Evolutionary conservation across 2,113 vertebrate genomes (phyloP).

Genomic region (Cephalopterus ornatus): DNA sequence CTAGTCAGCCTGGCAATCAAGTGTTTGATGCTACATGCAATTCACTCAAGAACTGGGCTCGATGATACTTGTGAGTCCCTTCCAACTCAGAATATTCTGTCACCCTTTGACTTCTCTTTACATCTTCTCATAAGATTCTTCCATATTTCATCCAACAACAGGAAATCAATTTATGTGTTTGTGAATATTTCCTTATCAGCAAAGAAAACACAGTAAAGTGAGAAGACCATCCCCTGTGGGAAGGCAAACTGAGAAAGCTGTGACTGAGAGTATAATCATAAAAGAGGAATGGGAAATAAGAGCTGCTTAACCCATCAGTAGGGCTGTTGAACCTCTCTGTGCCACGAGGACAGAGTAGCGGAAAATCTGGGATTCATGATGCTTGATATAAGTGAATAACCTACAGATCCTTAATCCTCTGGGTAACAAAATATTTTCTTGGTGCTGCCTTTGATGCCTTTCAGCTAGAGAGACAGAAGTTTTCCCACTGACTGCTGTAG

Average conservation of each 20-base stretch:
- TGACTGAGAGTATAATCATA: not conserved
- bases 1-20: not conserved
- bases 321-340: not conserved
- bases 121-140: not conserved
- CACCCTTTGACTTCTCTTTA: not conserved
- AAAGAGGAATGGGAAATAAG: accelerated
- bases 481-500: not conserved
- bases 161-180: not conserved
- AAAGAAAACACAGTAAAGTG: not conserved
- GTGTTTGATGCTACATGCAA: not conserved
- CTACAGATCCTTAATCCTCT: not conserved
- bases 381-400: not conserved
- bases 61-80: not conserved
- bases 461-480: not conserved
- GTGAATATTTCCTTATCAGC: not conserved
- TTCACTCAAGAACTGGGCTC: not conserved
- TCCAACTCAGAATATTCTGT: not conserved
- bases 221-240: accelerated
- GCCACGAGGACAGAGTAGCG: accelerated
- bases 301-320: not conserved
- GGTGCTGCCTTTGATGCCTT: not conserved
- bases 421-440: not conserved
- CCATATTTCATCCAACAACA: not conserved
- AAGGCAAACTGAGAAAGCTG: not conserved
- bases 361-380: not conserved